Percentiles rank a stretch among this genome's conserved stretches.
Conservation (phyloP, 2,888 invertebrate species). For the Dromius quadrimaculatus region DNA sequence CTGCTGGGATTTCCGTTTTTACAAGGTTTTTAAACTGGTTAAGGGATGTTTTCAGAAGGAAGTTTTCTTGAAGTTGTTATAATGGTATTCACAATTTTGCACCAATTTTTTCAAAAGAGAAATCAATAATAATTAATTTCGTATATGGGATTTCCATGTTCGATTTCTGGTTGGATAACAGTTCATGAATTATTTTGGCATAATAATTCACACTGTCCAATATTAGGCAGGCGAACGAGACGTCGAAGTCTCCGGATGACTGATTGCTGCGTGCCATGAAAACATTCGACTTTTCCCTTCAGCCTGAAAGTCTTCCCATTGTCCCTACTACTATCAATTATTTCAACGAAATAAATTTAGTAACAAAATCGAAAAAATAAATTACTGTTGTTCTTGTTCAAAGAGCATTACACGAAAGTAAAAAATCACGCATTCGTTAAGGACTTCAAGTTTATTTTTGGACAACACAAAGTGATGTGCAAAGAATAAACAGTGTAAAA, state of each 20-base stretch:
- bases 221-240: background rate
- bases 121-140: slow-evolving; percentile 16
- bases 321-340: no score
- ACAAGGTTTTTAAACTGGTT: slow-evolving; percentile 31
- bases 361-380: no score
- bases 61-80: slow-evolving; percentile 1
- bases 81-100: slow-evolving; percentile 27
- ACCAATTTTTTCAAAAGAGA: slow-evolving; percentile 1
- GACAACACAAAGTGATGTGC: slow-evolving; percentile 34
- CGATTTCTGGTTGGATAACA: background rate
- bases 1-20: slow-evolving; percentile 11
- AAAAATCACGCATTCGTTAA: slow-evolving; percentile 11
- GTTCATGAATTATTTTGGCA: slow-evolving; percentile 30
- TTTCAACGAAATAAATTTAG: no score
- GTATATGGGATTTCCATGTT: slow-evolving; percentile 24
- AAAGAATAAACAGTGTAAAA: slow-evolving; percentile 27
- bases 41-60: slow-evolving; percentile 22
- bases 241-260: slow-evolving; percentile 25
- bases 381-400: no score
- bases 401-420: no score
- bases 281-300: no score
- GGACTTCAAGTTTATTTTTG: slow-evolving; percentile 18
- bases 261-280: slow-evolving; percentile 47
- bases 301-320: no score
- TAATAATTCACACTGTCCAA: slow-evolving; percentile 35